phyloP scores from a whole-genome alignment of 2,888 invertebrate genomes.

The Meandrusa payeni region DNA sequence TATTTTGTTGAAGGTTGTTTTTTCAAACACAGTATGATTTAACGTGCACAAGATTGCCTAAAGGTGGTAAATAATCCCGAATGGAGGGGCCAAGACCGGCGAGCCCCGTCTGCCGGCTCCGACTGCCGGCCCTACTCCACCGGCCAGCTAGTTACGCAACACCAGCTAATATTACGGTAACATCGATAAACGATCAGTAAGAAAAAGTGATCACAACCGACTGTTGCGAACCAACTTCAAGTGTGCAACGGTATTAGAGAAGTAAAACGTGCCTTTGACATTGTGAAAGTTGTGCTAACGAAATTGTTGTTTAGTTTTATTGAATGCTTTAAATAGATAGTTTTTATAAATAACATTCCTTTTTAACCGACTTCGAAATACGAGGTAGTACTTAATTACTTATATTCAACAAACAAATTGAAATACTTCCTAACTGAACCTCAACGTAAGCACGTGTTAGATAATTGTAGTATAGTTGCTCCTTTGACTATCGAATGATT shows the following conservation, averaged over 20 bases:
- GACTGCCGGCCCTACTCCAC: conserved; percentile 48
- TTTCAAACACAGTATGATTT: not conserved
- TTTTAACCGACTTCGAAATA: too few relatives aligned
- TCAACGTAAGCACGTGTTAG: too few relatives aligned
- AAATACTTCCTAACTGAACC: too few relatives aligned
- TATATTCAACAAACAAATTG: too few relatives aligned
- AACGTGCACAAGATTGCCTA: not conserved
- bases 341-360: too few relatives aligned
- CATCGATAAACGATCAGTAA: conserved; percentile 51
- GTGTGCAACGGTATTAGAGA: conserved; percentile 13
- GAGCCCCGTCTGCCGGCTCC: conserved; percentile 42
- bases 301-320: conserved; percentile 1
- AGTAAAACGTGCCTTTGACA: conserved; percentile 19
- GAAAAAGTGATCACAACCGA: conserved; percentile 31
- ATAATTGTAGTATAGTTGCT: too few relatives aligned
- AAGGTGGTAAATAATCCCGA: conserved; percentile 5
- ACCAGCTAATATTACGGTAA: conserved; percentile 50
- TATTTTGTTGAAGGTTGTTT: too few relatives aligned
- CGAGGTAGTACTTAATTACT: too few relatives aligned
- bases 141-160: conserved; percentile 59
- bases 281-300: conserved; percentile 14
- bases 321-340: not conserved
- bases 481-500: too few relatives aligned
- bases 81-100: conserved; percentile 41
- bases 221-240: conserved; percentile 14